phyloP scores from a whole-genome alignment of 2,888 invertebrate genomes.

The Megalurothrips usitatus region DNA sequence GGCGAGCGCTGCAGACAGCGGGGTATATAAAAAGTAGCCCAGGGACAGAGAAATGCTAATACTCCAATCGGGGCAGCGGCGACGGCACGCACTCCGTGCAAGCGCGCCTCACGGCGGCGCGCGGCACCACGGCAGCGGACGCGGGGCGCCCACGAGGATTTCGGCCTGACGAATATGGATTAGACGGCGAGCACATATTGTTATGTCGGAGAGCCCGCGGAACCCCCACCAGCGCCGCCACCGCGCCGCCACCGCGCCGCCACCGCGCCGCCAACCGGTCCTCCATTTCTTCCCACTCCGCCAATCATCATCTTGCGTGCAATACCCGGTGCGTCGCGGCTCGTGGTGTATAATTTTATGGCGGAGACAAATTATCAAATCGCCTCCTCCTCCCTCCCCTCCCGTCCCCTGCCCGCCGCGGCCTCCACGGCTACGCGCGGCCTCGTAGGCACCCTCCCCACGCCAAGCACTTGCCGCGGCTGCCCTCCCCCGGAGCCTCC shows the following conservation, averaged over 20 bases:
- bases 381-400: not conserved
- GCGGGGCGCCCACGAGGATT: not conserved
- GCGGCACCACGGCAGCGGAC: no score
- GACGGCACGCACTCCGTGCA: no score
- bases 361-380: slow-evolving; percentile 17
- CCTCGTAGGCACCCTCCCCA: no score
- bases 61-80: no score
- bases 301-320: slow-evolving; percentile 1
- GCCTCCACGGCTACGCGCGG: no score
- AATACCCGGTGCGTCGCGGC: not conserved
- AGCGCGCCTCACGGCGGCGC: no score
- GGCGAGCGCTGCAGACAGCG: no score
- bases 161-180: slow-evolving; percentile 19
- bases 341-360: not conserved
- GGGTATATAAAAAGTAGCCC: no score
- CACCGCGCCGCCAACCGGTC: not conserved
- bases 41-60: no score
- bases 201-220: not conserved
- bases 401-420: no score
- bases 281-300: slow-evolving; percentile 14
- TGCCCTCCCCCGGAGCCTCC: no score
- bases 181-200: not conserved
- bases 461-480: no score
- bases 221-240: not conserved
- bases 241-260: not conserved